Percentiles rank a stretch among this genome's conserved stretches.
phyloP scores from a whole-genome alignment of 2,888 invertebrate species.

The Scaptomyza flava region DNA sequence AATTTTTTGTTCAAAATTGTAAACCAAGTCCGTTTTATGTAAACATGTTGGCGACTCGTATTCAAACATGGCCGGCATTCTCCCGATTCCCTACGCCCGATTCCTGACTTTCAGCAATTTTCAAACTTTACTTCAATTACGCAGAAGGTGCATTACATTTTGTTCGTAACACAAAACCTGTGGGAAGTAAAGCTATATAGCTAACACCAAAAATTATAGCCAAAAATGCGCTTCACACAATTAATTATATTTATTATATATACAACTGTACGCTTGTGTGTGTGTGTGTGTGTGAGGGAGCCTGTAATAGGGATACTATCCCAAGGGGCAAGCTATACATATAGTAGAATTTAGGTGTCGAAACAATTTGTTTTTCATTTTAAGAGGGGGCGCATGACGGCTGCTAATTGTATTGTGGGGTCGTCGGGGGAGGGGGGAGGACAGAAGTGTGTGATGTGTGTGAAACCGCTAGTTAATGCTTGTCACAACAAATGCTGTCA shows the following conservation, averaged over 20 bases:
- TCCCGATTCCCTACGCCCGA: slow-evolving; percentile 16
- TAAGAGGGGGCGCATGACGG: slow-evolving; percentile 27
- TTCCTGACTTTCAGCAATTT: slow-evolving; percentile 16
- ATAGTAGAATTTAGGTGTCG: slow-evolving; percentile 54
- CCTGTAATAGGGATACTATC: not conserved
- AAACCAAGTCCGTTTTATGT: slow-evolving; percentile 78
- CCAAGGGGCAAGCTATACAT: slow-evolving; percentile 14
- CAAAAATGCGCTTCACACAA: slow-evolving; percentile 58
- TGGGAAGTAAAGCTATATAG: slow-evolving; percentile 73
- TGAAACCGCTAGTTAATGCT: slow-evolving; percentile 77
- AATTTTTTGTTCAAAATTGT: slow-evolving; percentile 53
- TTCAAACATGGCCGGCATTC: slow-evolving; percentile 69
- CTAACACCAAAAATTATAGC: slow-evolving; percentile 28
- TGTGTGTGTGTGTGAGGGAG: not conserved
- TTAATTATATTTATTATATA: slow-evolving; percentile 65
- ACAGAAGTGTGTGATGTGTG: slow-evolving; percentile 38
- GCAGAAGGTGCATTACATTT: slow-evolving; percentile 60
- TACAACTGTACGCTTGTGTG: slow-evolving; percentile 35
- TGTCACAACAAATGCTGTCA: slow-evolving; percentile 78
- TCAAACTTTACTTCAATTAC: slow-evolving; percentile 60
- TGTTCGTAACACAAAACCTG: slow-evolving; percentile 67
- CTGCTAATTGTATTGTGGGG: slow-evolving; percentile 49
- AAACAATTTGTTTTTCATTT: slow-evolving; percentile 59
- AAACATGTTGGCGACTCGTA: slow-evolving; percentile 79
- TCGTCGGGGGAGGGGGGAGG: slow-evolving; percentile 2